These are phyloP conservation scores for Amphibalanus amphitrite DNA, from an alignment of 1,140 invertebrate species.

Conservation along the genomic window DNA sequence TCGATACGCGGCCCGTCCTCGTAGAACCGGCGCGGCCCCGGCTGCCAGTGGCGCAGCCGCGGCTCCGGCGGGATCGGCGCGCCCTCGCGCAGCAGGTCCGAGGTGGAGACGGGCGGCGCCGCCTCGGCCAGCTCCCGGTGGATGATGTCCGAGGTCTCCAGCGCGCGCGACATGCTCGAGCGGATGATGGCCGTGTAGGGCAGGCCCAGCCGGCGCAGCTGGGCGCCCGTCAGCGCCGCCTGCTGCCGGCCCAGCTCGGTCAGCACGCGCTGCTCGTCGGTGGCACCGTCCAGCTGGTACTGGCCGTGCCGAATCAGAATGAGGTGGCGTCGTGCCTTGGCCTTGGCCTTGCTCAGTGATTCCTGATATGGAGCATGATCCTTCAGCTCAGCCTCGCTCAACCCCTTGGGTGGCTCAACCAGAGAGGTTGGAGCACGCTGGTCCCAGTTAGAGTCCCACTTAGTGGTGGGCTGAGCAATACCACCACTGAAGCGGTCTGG, in stretches of 20 bases:
- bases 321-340: slow-evolving; percentile 61
- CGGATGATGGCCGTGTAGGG: slow-evolving; percentile 58
- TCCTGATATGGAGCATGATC: slow-evolving; percentile 32
- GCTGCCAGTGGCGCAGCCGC: slow-evolving; percentile 63
- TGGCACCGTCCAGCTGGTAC: slow-evolving; percentile 54
- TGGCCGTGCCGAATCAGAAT: slow-evolving; percentile 90
- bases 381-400: not conserved
- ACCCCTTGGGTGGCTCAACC: not conserved
- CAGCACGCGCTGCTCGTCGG: slow-evolving; percentile 54
- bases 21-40: slow-evolving; percentile 70
- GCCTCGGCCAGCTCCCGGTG: slow-evolving; percentile 34
- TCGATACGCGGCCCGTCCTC: slow-evolving; percentile 92
- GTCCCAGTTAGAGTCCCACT: not conserved
- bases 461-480: not conserved
- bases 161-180: slow-evolving; percentile 85
- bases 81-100: slow-evolving; percentile 78
- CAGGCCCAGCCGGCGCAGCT: slow-evolving; percentile 51
- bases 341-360: slow-evolving; percentile 32
- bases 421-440: not conserved
- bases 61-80: slow-evolving; percentile 80
- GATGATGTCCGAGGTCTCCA: slow-evolving; percentile 76
- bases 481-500: not conserved
- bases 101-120: slow-evolving; percentile 37
- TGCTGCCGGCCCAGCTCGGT: slow-evolving; percentile 66
- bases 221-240: slow-evolving; percentile 58